phyloP scores from a whole-genome alignment of 64 coral and sea anemone species.

The Pocillopora damicornis region DNA sequence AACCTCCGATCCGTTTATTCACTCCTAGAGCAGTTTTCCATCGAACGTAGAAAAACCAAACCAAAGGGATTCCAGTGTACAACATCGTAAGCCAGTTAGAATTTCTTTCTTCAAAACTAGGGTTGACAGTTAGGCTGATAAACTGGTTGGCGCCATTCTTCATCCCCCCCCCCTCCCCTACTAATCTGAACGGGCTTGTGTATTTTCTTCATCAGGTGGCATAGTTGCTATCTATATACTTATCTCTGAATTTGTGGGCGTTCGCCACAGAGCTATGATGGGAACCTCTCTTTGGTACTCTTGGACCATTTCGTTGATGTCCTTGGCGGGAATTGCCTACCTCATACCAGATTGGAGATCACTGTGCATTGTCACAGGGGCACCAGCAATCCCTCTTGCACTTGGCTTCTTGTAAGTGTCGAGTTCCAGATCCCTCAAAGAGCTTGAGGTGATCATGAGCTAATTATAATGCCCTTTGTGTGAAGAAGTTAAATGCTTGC shows the following conservation, averaged over 20 bases:
- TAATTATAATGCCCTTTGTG: background rate
- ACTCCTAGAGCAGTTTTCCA: too few species aligned
- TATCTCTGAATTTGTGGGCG: conserved; percentile 47
- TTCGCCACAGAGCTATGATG: conserved; percentile 29
- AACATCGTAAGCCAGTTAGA: too few species aligned
- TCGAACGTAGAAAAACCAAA: too few species aligned
- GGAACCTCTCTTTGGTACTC: conserved; percentile 46
- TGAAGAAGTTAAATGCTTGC: too few species aligned
- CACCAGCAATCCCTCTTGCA: conserved; percentile 30
- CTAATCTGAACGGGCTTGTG: too few species aligned
- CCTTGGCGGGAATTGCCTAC: conserved; percentile 53
- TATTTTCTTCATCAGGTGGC: conserved; percentile 18
- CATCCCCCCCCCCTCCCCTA: too few species aligned
- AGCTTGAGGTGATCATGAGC: background rate
- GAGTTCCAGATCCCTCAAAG: too few species aligned
- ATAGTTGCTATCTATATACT: conserved; percentile 19
- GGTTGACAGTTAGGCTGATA: too few species aligned
- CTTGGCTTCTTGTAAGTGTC: conserved; percentile 58
- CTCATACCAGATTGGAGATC: conserved; percentile 58
- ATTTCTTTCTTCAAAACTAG: too few species aligned
- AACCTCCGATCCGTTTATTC: too few species aligned
- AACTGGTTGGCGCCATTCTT: too few species aligned
- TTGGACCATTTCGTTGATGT: conserved; percentile 33
- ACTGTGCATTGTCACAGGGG: conserved; percentile 46
- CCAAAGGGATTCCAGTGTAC: too few species aligned